These are phyloP conservation scores for Laterallus jamaicensis DNA, from an alignment of 2,113 vertebrate genomes.

Conservation along the genomic window DNA sequence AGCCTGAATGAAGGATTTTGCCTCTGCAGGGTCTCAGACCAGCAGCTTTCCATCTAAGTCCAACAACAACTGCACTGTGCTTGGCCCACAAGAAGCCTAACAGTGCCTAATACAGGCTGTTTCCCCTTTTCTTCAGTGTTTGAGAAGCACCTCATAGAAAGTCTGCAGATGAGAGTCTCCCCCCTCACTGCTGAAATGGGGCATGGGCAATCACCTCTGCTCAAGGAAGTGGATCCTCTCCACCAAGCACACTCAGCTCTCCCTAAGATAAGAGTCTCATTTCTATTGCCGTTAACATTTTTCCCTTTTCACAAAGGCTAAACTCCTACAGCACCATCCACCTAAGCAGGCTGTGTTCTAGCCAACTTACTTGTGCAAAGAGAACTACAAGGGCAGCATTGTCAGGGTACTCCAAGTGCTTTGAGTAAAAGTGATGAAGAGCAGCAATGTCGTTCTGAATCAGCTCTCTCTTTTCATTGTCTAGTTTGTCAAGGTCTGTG, in stretches of 20 bases:
- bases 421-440: constrained; percentile 93
- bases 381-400: constrained; percentile 82
- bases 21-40: not conserved
- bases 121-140: not conserved
- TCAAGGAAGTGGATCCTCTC: not conserved
- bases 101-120: not conserved
- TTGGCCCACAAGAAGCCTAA: not conserved
- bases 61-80: not conserved
- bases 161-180: not conserved
- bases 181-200: not conserved
- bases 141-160: not conserved
- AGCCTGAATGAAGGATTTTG: not conserved
- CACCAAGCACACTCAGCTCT: not conserved
- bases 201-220: not conserved
- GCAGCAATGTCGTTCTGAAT: constrained; percentile 86
- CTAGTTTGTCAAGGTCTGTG: constrained; percentile 90
- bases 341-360: not conserved
- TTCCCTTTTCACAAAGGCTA: not conserved
- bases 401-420: constrained; percentile 87
- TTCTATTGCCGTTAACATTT: not conserved
- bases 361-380: constrained; percentile 88
- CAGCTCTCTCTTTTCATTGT: constrained; percentile 89
- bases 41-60: not conserved
- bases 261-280: not conserved
- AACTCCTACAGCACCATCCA: not conserved